Conservation (phyloP, 2,113 vertebrate species). For the Microtus richardsoni region DNA sequence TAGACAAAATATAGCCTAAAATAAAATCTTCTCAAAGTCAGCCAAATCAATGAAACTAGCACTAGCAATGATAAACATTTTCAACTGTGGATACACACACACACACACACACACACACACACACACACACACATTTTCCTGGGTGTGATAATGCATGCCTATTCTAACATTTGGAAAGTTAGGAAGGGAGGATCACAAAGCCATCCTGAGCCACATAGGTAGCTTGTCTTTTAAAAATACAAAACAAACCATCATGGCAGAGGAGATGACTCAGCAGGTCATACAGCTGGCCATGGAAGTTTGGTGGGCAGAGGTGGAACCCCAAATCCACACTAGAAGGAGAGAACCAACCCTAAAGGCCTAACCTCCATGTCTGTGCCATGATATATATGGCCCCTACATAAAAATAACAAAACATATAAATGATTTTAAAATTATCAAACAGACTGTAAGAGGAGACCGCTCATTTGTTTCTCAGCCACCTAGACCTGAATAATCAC, state of each 20-base stretch:
- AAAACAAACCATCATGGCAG: background rate
- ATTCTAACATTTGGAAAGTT: background rate
- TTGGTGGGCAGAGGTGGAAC: no score
- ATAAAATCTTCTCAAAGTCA: constrained; percentile 59
- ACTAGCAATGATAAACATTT: background rate
- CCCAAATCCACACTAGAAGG: background rate
- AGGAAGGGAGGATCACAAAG: background rate
- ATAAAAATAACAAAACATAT: background rate
- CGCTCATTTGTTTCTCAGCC: no score
- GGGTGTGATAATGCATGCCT: background rate
- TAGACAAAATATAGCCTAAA: constrained; percentile 43
- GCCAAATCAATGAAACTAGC: constrained; percentile 28
- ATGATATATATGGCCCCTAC: no score
- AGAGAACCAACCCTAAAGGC: background rate
- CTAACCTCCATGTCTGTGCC: background rate
- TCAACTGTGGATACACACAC: background rate
- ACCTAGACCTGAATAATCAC: no score
- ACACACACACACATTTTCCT: background rate
- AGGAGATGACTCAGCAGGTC: no score
- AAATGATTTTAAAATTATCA: background rate
- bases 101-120: no score
- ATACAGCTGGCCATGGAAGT: background rate
- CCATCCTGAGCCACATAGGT: background rate
- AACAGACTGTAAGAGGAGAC: background rate
- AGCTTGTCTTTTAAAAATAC: background rate